Evolutionary conservation across 2,888 invertebrate genomes (phyloP).

Genomic region (Cheilosia grossa): DNA sequence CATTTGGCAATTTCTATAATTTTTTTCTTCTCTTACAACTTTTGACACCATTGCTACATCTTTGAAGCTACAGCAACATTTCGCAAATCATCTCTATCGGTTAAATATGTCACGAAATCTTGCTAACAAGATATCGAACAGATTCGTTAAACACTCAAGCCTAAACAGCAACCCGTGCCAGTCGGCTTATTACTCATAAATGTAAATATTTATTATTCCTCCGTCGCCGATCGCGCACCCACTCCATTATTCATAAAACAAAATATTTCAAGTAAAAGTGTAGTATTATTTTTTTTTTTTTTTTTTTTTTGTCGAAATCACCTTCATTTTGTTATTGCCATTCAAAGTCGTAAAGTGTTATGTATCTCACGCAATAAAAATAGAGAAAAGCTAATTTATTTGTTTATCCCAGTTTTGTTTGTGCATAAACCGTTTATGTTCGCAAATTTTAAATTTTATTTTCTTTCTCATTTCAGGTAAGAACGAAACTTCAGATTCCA

Average conservation of each 20-base stretch:
- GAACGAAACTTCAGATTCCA: conserved; percentile 14
- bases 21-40: too few relatives aligned
- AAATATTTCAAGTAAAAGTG: conserved; percentile 19
- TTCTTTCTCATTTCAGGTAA: conserved; percentile 67
- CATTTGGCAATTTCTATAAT: too few relatives aligned
- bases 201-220: too few relatives aligned
- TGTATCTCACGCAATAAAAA: conserved; percentile 10
- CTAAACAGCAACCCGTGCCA: too few relatives aligned
- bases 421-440: conserved; percentile 5
- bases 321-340: not conserved
- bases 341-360: conserved; percentile 9
- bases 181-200: too few relatives aligned
- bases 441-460: conserved; percentile 6
- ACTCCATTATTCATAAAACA: not conserved
- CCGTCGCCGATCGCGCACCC: not conserved
- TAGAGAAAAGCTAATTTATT: conserved; percentile 26
- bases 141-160: too few relatives aligned
- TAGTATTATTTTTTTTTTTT: not conserved
- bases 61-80: too few relatives aligned
- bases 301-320: not conserved
- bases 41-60: too few relatives aligned
- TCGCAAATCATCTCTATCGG: too few relatives aligned
- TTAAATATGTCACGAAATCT: too few relatives aligned
- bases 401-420: not conserved
- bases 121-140: too few relatives aligned